These are phyloP conservation scores for Dendrophyllia cribrosa DNA, from an alignment of 64 coral and sea anemone genomes.

Conservation along the genomic window DNA sequence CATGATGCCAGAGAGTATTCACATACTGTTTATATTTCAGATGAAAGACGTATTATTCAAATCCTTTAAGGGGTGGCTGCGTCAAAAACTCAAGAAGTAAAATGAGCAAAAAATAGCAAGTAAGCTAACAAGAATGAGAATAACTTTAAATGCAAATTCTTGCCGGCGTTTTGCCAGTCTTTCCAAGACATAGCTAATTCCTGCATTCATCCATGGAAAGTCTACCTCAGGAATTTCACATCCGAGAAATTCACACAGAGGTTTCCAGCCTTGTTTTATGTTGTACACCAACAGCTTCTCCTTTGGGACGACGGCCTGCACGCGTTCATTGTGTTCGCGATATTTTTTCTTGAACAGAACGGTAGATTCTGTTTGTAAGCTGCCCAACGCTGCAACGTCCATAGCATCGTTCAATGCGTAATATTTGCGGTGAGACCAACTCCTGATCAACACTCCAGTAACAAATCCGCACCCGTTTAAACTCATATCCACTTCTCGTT, in stretches of 20 bases:
- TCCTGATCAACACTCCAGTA: neutral
- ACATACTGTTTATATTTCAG: too few relatives aligned
- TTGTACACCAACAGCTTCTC: neutral
- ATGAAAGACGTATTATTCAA: too few relatives aligned
- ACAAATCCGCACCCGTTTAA: neutral
- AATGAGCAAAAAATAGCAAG: neutral
- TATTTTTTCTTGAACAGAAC: slow-evolving; percentile 19
- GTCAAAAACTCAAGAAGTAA: neutral
- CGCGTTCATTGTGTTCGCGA: slow-evolving; percentile 25
- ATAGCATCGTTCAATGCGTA: neutral
- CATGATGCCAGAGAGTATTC: too few relatives aligned
- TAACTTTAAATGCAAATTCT: neutral
- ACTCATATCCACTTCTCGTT: neutral
- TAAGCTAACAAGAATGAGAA: neutral
- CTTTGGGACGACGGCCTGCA: slow-evolving; percentile 1
- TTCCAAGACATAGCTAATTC: neutral
- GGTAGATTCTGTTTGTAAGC: neutral
- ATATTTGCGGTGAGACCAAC: neutral
- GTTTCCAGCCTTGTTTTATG: slow-evolving; percentile 3
- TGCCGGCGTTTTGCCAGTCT: neutral
- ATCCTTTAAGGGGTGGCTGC: too few relatives aligned
- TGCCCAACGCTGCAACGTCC: neutral
- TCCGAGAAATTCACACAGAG: neutral
- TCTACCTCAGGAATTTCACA: neutral
- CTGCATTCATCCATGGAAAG: neutral